phyloP scores from a whole-genome alignment of 2,113 vertebrate species.

The Microcebus griseorufus region DNA sequence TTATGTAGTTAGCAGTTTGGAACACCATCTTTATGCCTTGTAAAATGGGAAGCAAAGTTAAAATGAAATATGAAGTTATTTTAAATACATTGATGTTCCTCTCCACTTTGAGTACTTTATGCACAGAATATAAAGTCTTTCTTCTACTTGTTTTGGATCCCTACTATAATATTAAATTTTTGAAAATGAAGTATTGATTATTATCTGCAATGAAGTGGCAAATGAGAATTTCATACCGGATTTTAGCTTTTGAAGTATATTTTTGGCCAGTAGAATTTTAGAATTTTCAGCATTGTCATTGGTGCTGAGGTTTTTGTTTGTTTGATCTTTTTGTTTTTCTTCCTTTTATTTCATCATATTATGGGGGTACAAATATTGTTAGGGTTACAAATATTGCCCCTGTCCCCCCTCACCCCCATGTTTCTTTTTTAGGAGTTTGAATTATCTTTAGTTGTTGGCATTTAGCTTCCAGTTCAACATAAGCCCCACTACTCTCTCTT shows the following conservation, averaged over 20 bases:
- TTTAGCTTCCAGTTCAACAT: not conserved
- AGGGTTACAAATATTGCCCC: no score
- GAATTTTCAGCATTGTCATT: not conserved
- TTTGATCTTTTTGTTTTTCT: not conserved
- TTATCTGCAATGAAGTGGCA: not conserved
- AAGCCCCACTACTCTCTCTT: not conserved
- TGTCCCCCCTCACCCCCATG: no score
- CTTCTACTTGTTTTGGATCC: not conserved
- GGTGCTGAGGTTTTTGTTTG: not conserved
- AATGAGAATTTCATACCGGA: not conserved
- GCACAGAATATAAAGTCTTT: not conserved
- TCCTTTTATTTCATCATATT: no score
- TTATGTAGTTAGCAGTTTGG: not conserved
- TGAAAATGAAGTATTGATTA: not conserved
- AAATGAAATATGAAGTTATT: not conserved
- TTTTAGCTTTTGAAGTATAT: not conserved
- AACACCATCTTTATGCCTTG: not conserved
- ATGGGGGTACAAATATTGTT: no score
- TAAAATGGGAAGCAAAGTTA: not conserved
- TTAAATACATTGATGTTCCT: not conserved
- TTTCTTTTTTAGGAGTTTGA: not conserved
- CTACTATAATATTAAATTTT: not conserved
- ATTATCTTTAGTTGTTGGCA: not conserved
- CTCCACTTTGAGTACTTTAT: not conserved
- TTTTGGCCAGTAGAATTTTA: not conserved